Evolutionary conservation across 2,888 invertebrate genomes (phyloP), one percentile per base, ranked within the genome.

Genomic region (Drosophila greeni): DNA sequence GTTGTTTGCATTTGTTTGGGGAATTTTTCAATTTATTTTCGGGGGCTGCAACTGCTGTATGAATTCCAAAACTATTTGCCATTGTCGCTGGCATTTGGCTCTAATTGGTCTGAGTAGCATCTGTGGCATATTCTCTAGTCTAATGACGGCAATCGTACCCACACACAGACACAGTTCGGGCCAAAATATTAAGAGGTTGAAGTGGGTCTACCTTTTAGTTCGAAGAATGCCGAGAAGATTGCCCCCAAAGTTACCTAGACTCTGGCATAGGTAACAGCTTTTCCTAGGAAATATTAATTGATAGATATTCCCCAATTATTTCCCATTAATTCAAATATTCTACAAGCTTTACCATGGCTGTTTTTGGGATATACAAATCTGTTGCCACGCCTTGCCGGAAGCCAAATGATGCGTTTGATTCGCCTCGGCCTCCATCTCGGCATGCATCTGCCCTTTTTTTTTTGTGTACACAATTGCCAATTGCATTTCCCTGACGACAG

Each of bases 351-450:
- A 0, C n/a, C 16, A 1, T 5, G 16, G 34, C 5, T 55, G 24
- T 34, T 24, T 1, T 34, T 20, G 43, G n/a, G 3, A 3, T 9
- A n/a, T 37, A 33, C 23, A 20, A 31, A 18, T 39, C 33, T 71
- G 66, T 51, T 73, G 67, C 66, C 73, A 58, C 69, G 83, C 64
- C 71, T 55, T 81, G 78, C 83, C 78, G 81, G 83, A 78, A 78
- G 78, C 73, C 61, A 75, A 83, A 81, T 83, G 78, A 75, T 69
- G 81, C 78, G 70, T 83, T 81, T 83, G 78, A 81, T 81, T 77
- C 70, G 70, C 71, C 61, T 72, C 62, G 62, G 68, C 74, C 71
- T 57, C 73, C 47, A 51, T 54, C 61, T 54, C 61, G 59, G 34
- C 53, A n/a, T 48, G 23, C 43, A 43, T 45, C 55, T 65, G 43